Conservation (phyloP, 2,888 invertebrate species). For the Thymelicus acteon region DNA sequence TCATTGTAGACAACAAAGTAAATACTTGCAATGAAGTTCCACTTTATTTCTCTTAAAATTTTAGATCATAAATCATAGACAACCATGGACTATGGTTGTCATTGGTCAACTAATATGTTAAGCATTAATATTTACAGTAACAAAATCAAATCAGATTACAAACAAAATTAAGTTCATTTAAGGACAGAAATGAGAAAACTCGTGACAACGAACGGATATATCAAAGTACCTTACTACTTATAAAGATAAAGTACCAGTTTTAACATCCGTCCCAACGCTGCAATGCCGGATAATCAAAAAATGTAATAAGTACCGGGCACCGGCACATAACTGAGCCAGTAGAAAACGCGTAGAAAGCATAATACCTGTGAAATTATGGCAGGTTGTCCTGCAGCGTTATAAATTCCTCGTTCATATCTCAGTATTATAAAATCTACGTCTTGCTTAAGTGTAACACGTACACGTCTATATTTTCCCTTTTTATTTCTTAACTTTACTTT, state of each 20-base stretch:
- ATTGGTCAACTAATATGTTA: no score
- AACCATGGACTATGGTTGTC: no score
- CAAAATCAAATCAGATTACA: background rate
- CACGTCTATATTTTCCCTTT: no score
- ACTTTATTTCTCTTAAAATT: no score
- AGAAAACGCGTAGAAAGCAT: slow-evolving; percentile 33
- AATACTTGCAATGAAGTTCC: no score
- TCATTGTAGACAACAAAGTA: no score
- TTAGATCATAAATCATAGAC: no score
- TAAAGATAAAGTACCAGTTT: slow-evolving; percentile 26
- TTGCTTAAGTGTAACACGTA: no score
- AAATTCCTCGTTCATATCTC: background rate
- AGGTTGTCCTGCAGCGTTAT: background rate
- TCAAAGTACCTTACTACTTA: slow-evolving; percentile 11
- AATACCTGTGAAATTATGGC: slow-evolving; percentile 17
- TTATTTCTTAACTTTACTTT: no score
- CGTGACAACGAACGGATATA: slow-evolving; percentile 18
- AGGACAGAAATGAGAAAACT: background rate
- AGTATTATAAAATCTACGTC: background rate
- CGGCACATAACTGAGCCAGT: slow-evolving; percentile 12
- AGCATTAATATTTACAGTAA: no score
- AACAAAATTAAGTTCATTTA: background rate
- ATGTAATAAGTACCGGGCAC: slow-evolving; percentile 25
- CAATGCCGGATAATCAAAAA: slow-evolving; percentile 29
- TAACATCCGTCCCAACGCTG: slow-evolving; percentile 27